Evolutionary conservation across 2,113 vertebrate species (phyloP).

Genomic region (Pterocles gutturalis): DNA sequence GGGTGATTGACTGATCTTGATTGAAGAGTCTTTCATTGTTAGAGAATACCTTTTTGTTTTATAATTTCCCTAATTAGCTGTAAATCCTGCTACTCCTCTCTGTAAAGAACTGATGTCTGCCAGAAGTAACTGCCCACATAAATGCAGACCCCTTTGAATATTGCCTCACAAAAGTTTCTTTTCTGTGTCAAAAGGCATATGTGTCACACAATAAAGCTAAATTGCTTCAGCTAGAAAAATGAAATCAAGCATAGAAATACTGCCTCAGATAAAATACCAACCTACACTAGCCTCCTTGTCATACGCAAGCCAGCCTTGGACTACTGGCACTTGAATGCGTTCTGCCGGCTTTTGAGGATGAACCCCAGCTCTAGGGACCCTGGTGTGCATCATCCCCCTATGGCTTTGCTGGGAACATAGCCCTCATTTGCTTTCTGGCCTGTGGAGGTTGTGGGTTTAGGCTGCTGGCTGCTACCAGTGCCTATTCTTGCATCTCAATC

Average conservation of each 20-base stretch:
- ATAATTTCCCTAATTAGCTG: conserved; percentile 35
- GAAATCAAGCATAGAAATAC: neutral
- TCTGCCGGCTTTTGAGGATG: neutral
- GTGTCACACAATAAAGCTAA: neutral
- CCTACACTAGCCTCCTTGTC: neutral
- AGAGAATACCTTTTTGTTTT: conserved; percentile 41
- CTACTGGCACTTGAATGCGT: neutral
- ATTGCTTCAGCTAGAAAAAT: neutral
- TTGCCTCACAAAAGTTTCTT: conserved; percentile 26
- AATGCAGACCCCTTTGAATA: conserved; percentile 1
- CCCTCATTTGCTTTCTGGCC: neutral
- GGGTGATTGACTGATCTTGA: conserved; percentile 28
- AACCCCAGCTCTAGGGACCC: neutral
- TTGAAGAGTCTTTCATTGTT: conserved; percentile 17
- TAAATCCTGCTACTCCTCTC: neutral
- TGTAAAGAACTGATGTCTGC: neutral
- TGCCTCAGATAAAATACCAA: neutral
- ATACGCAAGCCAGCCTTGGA: neutral
- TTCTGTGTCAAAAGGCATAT: neutral
- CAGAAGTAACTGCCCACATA: neutral
- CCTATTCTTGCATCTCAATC: neutral
- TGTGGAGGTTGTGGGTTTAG: neutral
- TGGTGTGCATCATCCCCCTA: neutral
- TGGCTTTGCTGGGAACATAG: neutral
- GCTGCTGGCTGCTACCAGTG: neutral